A percentile compares a stretch with the other conserved stretches of the same genome.
Conservation (phyloP, 2,113 vertebrate species). For the Cinclus cinclus region DNA sequence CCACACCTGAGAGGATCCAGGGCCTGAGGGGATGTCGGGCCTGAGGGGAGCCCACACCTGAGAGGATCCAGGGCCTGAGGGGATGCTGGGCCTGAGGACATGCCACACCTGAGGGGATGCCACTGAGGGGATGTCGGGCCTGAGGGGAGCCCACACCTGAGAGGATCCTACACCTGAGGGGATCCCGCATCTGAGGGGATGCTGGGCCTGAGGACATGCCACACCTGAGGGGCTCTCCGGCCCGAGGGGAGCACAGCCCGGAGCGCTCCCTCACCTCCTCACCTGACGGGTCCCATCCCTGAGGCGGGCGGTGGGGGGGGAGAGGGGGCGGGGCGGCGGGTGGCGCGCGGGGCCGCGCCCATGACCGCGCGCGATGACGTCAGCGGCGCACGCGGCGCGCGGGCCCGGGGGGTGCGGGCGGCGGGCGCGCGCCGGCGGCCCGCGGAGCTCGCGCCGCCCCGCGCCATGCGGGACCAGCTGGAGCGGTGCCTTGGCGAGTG, state of each 20-base stretch:
- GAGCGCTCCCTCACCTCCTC: background rate
- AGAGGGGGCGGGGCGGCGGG: background rate
- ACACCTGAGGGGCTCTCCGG: fast-evolving
- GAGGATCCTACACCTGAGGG: background rate
- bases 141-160: background rate
- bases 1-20: background rate
- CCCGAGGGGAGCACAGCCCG: fast-evolving
- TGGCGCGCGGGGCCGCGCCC: background rate
- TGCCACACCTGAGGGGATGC: too few relatives aligned
- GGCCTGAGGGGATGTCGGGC: too few relatives aligned
- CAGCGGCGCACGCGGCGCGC: background rate
- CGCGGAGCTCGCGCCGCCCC: background rate
- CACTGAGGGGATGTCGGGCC: background rate
- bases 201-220: too few relatives aligned
- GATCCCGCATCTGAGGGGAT: background rate
- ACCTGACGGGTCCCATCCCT: background rate
- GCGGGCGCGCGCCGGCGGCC: background rate
- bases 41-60: too few relatives aligned
- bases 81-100: background rate
- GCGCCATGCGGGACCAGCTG: background rate
- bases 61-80: too few relatives aligned
- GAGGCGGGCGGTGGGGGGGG: background rate
- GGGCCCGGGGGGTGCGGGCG: background rate
- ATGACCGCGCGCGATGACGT: background rate
- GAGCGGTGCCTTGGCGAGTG: slow-evolving; percentile 79